Percentiles rank a stretch among this genome's conserved stretches.
Conservation (phyloP, 37 sponge, comb jelly and placozoan species). For the Haliclona indistincta region DNA sequence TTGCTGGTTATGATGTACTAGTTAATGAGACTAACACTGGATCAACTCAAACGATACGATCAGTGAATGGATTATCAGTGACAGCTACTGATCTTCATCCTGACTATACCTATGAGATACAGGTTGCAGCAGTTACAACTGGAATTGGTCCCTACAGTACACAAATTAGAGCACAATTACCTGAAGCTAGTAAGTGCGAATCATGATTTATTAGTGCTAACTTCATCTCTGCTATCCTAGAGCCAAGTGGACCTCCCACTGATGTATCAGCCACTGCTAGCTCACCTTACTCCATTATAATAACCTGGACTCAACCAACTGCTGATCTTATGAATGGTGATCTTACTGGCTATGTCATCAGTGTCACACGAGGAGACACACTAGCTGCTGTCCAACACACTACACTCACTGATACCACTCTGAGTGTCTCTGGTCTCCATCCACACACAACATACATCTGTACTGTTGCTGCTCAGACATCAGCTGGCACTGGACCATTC, state of each 20-base stretch:
- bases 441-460: not conserved
- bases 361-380: not conserved
- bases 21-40: not conserved
- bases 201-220: not conserved
- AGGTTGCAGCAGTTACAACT: no score
- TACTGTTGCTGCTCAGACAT: not conserved
- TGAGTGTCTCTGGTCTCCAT: not conserved
- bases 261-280: not conserved
- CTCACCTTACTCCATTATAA: not conserved
- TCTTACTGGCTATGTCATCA: not conserved
- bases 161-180: not conserved
- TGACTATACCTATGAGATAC: not conserved
- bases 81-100: not conserved
- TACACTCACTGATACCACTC: not conserved
- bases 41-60: not conserved
- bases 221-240: not conserved
- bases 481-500: slow-evolving; percentile 6
- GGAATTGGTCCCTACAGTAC: slow-evolving; percentile 2
- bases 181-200: not conserved
- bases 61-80: not conserved
- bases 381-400: not conserved
- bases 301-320: not conserved
- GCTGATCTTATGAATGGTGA: not conserved
- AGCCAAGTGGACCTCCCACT: not conserved
- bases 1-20: slow-evolving; percentile 4